Conservation (phyloP, 2,888 invertebrate species). For the Ichneumoninae sp. region DNA sequence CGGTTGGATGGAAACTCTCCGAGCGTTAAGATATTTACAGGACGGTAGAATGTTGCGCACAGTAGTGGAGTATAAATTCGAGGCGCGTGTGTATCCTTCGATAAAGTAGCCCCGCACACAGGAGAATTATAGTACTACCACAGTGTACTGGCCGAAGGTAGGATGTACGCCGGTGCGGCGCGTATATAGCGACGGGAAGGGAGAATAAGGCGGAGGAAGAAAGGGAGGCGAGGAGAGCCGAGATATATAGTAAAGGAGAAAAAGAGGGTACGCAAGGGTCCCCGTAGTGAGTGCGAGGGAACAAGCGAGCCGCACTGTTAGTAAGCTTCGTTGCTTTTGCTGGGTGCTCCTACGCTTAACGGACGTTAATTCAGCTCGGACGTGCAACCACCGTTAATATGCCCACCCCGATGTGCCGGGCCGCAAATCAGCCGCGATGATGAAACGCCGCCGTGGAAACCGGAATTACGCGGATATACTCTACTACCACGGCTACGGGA, state of each 20-base stretch:
- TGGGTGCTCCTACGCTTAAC: conserved; percentile 65
- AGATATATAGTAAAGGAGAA: conserved; percentile 13
- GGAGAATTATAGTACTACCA: conserved; percentile 30
- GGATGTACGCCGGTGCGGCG: conserved; percentile 9
- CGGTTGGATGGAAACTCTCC: not conserved
- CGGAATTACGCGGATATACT: conserved; percentile 70
- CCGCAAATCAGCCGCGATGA: conserved; percentile 71
- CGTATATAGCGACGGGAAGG: not conserved
- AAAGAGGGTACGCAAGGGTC: not conserved
- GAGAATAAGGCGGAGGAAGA: conserved; percentile 23
- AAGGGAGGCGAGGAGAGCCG: conserved; percentile 17
- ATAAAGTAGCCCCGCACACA: conserved; percentile 46
- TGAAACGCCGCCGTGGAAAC: conserved; percentile 71
- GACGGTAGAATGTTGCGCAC: conserved; percentile 55
- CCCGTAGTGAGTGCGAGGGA: conserved; percentile 22
- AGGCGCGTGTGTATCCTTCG: conserved; percentile 55
- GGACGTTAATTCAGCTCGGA: conserved; percentile 70
- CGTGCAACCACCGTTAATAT: conserved; percentile 71
- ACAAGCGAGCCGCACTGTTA: not conserved
- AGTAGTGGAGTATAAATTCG: conserved; percentile 61
- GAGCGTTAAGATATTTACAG: conserved; percentile 43
- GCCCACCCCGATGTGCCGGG: conserved; percentile 71
- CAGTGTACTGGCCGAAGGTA: conserved; percentile 28
- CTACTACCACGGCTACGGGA: conserved; percentile 16
- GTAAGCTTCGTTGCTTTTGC: conserved; percentile 41